Conservation (phyloP, 2,888 invertebrate species). For the Morinoia aosen region DNA sequence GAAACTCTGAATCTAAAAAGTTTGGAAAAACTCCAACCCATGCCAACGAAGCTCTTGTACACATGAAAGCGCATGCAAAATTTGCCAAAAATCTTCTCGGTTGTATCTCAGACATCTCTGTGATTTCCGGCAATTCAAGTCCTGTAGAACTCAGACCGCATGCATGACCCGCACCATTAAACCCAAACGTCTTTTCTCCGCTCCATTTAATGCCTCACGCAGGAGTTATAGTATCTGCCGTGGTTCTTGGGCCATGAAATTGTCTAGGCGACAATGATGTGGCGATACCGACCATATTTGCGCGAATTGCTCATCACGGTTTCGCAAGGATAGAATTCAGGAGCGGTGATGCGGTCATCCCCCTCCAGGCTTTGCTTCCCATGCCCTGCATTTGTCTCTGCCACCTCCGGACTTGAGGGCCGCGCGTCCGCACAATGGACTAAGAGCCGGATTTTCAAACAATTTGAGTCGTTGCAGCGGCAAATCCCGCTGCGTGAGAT, state of each 20-base stretch:
- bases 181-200: neutral
- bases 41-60: neutral
- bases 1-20: neutral
- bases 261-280: conserved; percentile 30
- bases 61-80: neutral
- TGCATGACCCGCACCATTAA: neutral
- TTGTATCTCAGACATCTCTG: neutral
- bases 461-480: too few species aligned
- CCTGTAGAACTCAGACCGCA: neutral
- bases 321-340: conserved; percentile 38
- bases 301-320: conserved; percentile 36
- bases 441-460: neutral
- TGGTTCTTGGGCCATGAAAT: conserved; percentile 19
- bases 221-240: neutral
- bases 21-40: neutral
- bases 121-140: neutral
- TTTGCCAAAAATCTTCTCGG: neutral
- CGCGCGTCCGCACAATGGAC: neutral
- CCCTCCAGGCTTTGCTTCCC: neutral
- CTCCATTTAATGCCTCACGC: neutral
- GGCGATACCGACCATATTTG: conserved; percentile 35
- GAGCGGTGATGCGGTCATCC: conserved; percentile 18
- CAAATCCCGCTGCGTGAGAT: too few species aligned
- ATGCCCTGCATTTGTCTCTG: conserved; percentile 7
- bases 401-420: neutral